Conservation (phyloP, 2,797 vertebrate genomes). For the Acanthornis magna region DNA sequence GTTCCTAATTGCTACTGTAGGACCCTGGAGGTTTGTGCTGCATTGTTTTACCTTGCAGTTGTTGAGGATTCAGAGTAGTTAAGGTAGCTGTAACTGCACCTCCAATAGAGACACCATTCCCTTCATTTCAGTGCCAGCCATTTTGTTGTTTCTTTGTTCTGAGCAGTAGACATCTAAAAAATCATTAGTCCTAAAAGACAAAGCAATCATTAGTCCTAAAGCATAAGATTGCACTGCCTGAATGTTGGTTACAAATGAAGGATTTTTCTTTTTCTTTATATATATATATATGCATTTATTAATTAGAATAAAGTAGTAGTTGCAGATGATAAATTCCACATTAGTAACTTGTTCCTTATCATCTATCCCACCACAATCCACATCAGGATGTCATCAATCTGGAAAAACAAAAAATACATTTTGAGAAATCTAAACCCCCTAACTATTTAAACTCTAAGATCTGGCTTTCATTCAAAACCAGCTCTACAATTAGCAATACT, state of each 20-base stretch:
- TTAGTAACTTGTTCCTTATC: neutral
- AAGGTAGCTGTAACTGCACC: neutral
- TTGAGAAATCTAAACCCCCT: neutral
- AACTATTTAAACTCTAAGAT: constrained; percentile 31
- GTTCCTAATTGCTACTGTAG: neutral
- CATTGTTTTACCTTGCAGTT: neutral
- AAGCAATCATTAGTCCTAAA: neutral
- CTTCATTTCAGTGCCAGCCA: neutral
- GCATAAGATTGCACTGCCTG: neutral
- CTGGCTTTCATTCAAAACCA: constrained; percentile 61
- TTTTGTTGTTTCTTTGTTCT: neutral
- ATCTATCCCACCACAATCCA: neutral
- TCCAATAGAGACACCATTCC: neutral
- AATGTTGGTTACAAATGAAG: neutral
- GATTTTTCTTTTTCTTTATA: neutral
- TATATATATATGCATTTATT: neutral
- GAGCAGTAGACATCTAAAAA: neutral
- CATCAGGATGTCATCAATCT: neutral
- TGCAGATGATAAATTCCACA: neutral
- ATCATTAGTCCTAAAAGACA: too few relatives aligned
- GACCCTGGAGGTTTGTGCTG: neutral
- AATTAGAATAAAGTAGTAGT: neutral
- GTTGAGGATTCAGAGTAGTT: neutral
- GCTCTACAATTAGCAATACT: constrained; percentile 66
- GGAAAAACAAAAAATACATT: neutral